Evolutionary conservation across 2,888 invertebrate genomes (phyloP).

Genomic region (Synergus gifuensis): DNA sequence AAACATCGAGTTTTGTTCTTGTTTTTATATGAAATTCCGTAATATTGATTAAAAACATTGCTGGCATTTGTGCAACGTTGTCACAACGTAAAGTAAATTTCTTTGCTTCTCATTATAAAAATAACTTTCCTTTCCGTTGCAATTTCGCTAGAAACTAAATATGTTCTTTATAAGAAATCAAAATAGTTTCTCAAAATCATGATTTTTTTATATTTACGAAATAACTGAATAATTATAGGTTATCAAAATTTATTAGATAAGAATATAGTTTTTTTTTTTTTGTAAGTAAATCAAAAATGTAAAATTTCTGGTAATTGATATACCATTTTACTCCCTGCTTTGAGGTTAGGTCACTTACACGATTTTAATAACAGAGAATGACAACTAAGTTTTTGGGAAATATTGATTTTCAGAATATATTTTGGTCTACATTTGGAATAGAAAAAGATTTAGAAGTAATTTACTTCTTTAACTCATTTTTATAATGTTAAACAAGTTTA

Average conservation of each 20-base stretch:
- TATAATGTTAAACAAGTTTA: background rate
- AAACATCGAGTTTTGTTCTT: background rate
- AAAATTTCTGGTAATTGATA: background rate
- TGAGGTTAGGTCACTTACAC: conserved; percentile 43
- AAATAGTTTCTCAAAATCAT: background rate
- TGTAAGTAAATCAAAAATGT: background rate
- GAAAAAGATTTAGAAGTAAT: background rate
- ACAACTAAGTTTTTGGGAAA: background rate
- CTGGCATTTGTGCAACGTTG: background rate
- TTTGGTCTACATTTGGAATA: background rate
- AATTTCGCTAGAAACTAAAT: background rate
- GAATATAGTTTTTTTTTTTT: too few species aligned
- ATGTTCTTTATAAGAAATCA: background rate
- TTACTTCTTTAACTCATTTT: background rate
- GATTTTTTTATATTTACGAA: too few species aligned
- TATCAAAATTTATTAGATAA: too few species aligned
- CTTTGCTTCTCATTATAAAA: background rate
- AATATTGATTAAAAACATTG: too few species aligned
- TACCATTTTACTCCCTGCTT: conserved; percentile 7
- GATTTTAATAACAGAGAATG: conserved; percentile 8
- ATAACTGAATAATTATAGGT: too few species aligned
- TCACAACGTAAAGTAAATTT: background rate
- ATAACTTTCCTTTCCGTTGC: background rate
- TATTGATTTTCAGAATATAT: background rate
- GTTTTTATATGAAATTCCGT: background rate